Evolutionary conservation across 2,113 vertebrate genomes (phyloP), one percentile per base, ranked within the genome.

Genomic region (Sinocyclocheilus rhinocerous): DNA sequence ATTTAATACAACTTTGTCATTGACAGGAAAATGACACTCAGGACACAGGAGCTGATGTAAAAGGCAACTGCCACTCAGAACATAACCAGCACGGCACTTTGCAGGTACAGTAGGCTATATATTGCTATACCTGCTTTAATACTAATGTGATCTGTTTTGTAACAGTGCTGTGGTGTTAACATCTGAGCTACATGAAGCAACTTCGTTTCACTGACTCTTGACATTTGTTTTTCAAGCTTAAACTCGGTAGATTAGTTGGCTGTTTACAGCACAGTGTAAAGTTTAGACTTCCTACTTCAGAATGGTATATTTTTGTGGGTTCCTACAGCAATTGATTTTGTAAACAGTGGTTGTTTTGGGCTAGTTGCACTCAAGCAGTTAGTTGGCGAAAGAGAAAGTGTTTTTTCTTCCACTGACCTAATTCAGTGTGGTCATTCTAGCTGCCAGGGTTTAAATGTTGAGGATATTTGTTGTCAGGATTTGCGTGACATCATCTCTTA

Each of bases 1-100:
- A 83, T 65, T 57, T 63, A 86, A 80, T 50, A 45, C 22, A 39
- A 22, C n/a, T 42, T 77, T 79, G 69, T 76, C 63, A 61, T 83
- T 90, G 88, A 10, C 93, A 93, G 82, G 91, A 90, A 61, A 93
- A 93, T 86, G 92, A 92, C 70, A n/a, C 91, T 81, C 94, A 95
- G 76, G 84, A 88, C 84, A 86, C 93, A 94, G 84, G 86, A 92
- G 84, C 92, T 95, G 82, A 0, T 82, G 57, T 94, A 85, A 92
- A 91, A 57, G 95, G 91, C 88, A 29, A 89, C 75, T 90, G 92
- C 88, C 92, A 91, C 1, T 24, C 90, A 75, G 93, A 92, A 42
- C 80, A 93, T 86, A 93, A 91, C 76, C 81, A 83, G 65, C 88
- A 93, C 67, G 91, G 90, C 76, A 86, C 70, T 81, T 18, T 67